Base-by-base conservation (phyloP, 2,888 invertebrate genomes). In the Habroteleia sp. region DNA sequence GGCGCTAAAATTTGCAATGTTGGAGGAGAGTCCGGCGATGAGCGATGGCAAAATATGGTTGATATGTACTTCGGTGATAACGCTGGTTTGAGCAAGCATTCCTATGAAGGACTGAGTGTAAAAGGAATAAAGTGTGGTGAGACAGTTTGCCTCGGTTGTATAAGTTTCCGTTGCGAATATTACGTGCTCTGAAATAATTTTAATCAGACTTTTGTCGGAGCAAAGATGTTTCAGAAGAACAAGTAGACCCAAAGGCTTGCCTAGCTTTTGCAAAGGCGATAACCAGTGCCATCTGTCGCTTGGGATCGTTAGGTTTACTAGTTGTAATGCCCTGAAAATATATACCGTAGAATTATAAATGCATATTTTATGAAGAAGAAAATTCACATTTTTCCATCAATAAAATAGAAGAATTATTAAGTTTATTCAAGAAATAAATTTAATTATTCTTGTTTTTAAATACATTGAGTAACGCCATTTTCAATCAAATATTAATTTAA, bases 261-360 rank as follows among this genome's bases (percentile, higher is more conserved):
- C 96, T 5, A 93, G 90, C 84, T 94, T 94, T 85, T 96, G 94
- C 1, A 96, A 85, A 0, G 92, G 90, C 17, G 90, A 87, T 17
- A 98, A 88, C 94, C 96, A 97, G 76, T 91, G 89, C 95, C 96
- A 97, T 65, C 91, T 90, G 54, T 92, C 92, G n/a, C 89, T 89
- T 0, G 86, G 81, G 3, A 91, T 89, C 11, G 91, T 91, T 6
- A 97, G 86, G 52, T 93, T 91, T 80, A 95, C 85, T 0, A 97
- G 90, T 87, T 97, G 96, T 0, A 98, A 86, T 44, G 96, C 90
- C 60, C 92, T 83, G 27, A 58, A 72, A 78, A 63, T 17, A 35
- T n/a, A n/a, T n/a, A n/a, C n/a, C n/a, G n/a, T n/a, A n/a, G n/a
- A n/a, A n/a, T n/a, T n/a, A n/a, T n/a, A n/a, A n/a, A n/a, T n/a